Conservation (phyloP, 2,113 vertebrate species). For the Epinephelus cyanopodus region DNA sequence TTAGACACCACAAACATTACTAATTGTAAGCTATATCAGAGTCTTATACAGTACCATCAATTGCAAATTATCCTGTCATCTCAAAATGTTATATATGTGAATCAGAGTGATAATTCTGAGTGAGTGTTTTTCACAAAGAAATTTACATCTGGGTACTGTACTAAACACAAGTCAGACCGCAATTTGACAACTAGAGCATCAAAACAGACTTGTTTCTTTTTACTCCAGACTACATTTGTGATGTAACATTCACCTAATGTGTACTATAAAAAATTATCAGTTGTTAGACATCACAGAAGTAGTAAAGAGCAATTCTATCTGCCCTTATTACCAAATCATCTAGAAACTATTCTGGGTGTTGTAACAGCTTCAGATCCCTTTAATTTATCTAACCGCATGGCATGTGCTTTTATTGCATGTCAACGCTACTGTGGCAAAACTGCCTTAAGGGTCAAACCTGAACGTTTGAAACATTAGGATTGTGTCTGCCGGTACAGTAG, state of each 20-base stretch:
- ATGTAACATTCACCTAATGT: slow-evolving; percentile 9
- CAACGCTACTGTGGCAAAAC: background rate
- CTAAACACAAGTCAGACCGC: slow-evolving; percentile 21
- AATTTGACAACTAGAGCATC: slow-evolving; percentile 3
- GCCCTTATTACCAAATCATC: slow-evolving; percentile 18
- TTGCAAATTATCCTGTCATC: slow-evolving; percentile 27
- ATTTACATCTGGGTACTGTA: background rate
- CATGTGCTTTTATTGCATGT: slow-evolving; percentile 29
- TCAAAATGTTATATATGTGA: slow-evolving; percentile 6
- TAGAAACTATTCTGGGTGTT: background rate
- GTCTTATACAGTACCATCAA: slow-evolving; percentile 13
- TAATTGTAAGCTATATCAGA: background rate
- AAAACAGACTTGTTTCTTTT: slow-evolving; percentile 15
- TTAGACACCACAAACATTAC: slow-evolving; percentile 15
- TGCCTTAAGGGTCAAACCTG: background rate
- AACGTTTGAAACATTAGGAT: background rate
- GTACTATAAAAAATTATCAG: slow-evolving; percentile 19
- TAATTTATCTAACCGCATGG: background rate
- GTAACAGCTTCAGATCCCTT: background rate
- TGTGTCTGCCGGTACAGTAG: background rate
- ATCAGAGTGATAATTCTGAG: slow-evolving; percentile 1
- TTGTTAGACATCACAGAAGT: slow-evolving; percentile 19
- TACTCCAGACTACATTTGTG: slow-evolving; percentile 8
- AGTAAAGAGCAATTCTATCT: slow-evolving; percentile 11
- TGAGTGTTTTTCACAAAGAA: background rate